Evolutionary conservation across 1,140 invertebrate species (phyloP).

Genomic region (Bombus haemorrhoidalis): DNA sequence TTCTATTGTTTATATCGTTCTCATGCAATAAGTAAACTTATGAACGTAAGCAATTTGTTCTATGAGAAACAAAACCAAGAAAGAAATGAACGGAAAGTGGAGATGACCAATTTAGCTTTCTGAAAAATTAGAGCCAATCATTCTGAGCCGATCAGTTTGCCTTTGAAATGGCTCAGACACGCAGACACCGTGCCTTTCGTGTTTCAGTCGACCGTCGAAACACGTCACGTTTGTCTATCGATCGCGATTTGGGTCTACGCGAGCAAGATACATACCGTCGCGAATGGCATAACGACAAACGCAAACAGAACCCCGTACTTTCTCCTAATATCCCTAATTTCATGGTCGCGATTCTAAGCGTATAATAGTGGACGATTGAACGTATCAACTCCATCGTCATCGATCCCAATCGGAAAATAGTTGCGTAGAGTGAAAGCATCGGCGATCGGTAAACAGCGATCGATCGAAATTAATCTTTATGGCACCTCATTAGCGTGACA

Average conservation of each 20-base stretch:
- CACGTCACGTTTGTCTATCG: background rate
- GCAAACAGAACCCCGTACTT: background rate
- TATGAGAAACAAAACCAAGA: too few species aligned
- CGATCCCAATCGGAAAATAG: background rate
- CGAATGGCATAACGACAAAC: background rate
- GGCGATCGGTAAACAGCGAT: background rate
- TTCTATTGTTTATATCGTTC: too few species aligned
- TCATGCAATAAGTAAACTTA: too few species aligned
- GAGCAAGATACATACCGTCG: background rate
- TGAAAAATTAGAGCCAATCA: background rate
- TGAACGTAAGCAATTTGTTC: too few species aligned
- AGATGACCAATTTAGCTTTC: background rate
- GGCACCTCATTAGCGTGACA: background rate
- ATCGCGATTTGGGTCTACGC: background rate
- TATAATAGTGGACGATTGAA: background rate
- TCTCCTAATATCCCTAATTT: slow-evolving; percentile 22
- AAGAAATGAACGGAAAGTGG: too few species aligned
- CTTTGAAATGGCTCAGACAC: background rate
- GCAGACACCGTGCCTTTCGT: too few species aligned
- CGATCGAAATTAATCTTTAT: slow-evolving; percentile 7
- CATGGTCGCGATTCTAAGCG: background rate
- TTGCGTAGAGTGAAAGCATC: background rate
- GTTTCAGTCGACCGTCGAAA: background rate
- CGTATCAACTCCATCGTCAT: background rate
- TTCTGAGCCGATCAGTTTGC: background rate